Percentiles rank a stretch among this genome's conserved stretches.
These are phyloP conservation scores for Drosophila sechellia DNA, from an alignment of 1,140 invertebrate genomes.

Conservation along the genomic window DNA sequence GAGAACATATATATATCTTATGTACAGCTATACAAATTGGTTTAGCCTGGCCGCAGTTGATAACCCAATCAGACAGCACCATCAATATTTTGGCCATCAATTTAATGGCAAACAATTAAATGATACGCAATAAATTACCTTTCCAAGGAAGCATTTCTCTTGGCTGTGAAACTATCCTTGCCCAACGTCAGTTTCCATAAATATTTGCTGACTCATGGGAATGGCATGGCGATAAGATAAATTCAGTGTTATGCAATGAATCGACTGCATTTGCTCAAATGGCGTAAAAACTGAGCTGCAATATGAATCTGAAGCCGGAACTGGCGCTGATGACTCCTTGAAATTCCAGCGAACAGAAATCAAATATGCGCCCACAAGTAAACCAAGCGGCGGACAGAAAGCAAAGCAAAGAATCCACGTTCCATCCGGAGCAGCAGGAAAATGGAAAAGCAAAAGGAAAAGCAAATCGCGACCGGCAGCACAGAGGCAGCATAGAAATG, in stretches of 20 bases:
- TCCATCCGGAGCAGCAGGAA: conserved; percentile 16
- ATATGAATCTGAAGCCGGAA: conserved; percentile 36
- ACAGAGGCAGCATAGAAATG: conserved; percentile 77
- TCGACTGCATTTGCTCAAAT: conserved; percentile 54
- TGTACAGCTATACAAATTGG: neutral
- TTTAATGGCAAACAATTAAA: conserved; percentile 1
- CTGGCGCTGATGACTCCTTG: conserved; percentile 25
- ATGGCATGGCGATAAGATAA: conserved; percentile 9
- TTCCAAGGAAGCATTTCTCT: neutral
- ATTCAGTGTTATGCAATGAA: conserved; percentile 39
- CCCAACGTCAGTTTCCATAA: conserved; percentile 9
- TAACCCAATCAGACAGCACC: neutral
- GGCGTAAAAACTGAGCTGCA: conserved; percentile 61
- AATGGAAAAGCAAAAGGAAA: conserved; percentile 22
- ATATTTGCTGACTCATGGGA: conserved; percentile 15
- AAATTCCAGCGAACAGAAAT: conserved; percentile 56
- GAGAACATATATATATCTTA: neutral
- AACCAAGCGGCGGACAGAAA: conserved; percentile 48
- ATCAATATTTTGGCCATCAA: neutral
- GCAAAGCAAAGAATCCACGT: conserved; percentile 53
- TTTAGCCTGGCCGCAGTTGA: neutral
- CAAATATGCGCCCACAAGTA: conserved; percentile 68
- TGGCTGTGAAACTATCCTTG: neutral
- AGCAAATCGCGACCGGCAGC: conserved; percentile 62
- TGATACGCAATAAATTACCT: conserved; percentile 4